Conservation (phyloP, 2,888 invertebrate genomes). For the Trissolcus brochymenae region DNA sequence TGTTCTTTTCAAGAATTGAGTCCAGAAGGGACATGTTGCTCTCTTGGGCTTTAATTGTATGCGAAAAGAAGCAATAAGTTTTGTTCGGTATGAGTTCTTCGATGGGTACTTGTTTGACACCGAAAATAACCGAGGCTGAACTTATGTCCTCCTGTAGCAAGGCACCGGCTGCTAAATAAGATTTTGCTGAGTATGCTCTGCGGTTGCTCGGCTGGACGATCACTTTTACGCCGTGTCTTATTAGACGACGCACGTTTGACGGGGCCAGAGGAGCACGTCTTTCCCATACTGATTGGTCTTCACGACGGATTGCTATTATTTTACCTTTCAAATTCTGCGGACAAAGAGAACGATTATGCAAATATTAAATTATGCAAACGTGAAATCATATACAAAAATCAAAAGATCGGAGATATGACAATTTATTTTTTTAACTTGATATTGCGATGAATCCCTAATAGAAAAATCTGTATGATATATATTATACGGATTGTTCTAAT, state of each 20-base stretch:
- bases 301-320: slow-evolving; percentile 90
- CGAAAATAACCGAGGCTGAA: slow-evolving; percentile 96
- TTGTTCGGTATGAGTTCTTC: slow-evolving; percentile 95
- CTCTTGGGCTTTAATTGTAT: slow-evolving; percentile 99
- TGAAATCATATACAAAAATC: no score
- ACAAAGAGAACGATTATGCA: neutral
- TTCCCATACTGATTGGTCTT: slow-evolving; percentile 97
- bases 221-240: slow-evolving; percentile 92
- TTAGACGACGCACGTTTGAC: slow-evolving; percentile 90
- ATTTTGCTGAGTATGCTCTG: slow-evolving; percentile 98
- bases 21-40: slow-evolving; percentile 98
- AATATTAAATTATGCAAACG: neutral
- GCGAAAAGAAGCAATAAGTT: slow-evolving; percentile 99
- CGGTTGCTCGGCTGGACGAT: slow-evolving; percentile 99
- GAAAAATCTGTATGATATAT: no score
- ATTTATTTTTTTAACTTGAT: no score
- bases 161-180: slow-evolving; percentile 94
- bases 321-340: slow-evolving; percentile 78
- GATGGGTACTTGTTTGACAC: slow-evolving; percentile 96
- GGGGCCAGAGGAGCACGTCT: slow-evolving; percentile 96
- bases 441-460: neutral
- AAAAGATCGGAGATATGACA: no score
- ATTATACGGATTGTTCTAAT: no score
- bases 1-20: slow-evolving; percentile 96
- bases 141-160: slow-evolving; percentile 96